Conservation (phyloP, 2,888 invertebrate species). For the Drosophila ezoana region DNA sequence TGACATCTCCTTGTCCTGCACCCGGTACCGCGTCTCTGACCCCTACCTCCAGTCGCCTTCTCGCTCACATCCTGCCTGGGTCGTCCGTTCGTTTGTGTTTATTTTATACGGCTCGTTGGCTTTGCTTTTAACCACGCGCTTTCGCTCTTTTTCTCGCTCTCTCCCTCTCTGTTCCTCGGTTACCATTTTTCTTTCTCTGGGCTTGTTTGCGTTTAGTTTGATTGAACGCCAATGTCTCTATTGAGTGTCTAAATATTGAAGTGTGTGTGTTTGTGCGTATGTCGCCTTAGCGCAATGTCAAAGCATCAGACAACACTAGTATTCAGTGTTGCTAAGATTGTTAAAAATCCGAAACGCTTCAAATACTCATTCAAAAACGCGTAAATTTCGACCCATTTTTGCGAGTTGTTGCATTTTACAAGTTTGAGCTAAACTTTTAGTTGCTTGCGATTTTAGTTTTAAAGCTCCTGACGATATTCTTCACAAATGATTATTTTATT, state of each 20-base stretch:
- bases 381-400: too few species aligned
- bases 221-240: slow-evolving; percentile 66
- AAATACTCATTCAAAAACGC: too few species aligned
- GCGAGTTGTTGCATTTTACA: too few species aligned
- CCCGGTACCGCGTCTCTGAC: slow-evolving; percentile 8
- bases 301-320: slow-evolving; percentile 60
- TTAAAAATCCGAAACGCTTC: too few species aligned
- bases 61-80: slow-evolving; percentile 46
- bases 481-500: too few species aligned
- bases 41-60: neutral
- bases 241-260: slow-evolving; percentile 2
- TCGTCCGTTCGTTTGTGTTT: slow-evolving; percentile 62
- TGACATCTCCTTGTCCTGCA: slow-evolving; percentile 44
- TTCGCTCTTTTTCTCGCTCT: neutral
- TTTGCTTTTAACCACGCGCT: slow-evolving; percentile 44
- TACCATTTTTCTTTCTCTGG: slow-evolving; percentile 2
- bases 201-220: slow-evolving; percentile 75
- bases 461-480: too few species aligned
- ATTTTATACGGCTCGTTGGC: slow-evolving; percentile 76
- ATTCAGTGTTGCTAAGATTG: slow-evolving; percentile 12
- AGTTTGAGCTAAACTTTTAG: too few species aligned
- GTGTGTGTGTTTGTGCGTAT: slow-evolving; percentile 10
- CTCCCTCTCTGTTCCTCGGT: neutral
- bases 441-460: too few species aligned
- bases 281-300: slow-evolving; percentile 39